phyloP scores from a whole-genome alignment of 2,113 vertebrate genomes.

The Colossoma macropomum region DNA sequence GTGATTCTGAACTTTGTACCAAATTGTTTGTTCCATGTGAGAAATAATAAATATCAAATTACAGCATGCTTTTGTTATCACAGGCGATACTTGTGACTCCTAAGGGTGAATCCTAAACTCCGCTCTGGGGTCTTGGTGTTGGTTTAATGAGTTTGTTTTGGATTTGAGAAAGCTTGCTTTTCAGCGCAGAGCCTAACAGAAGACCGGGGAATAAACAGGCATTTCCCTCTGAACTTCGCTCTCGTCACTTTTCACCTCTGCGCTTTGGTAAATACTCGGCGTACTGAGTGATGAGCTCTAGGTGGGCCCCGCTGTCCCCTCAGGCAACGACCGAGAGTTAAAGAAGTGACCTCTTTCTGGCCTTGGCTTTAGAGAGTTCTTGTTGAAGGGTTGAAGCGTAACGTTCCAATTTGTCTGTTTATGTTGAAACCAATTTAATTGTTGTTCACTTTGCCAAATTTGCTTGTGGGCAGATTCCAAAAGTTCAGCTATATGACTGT shows the following conservation, averaged over 20 bases:
- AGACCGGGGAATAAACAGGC: neutral
- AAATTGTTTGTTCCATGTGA: neutral
- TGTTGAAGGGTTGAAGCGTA: neutral
- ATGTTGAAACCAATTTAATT: neutral
- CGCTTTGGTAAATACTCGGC: neutral
- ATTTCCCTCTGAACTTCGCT: neutral
- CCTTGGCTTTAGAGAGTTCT: neutral
- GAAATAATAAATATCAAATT: neutral
- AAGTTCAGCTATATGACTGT: neutral
- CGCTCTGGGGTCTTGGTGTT: neutral
- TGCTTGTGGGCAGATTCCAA: neutral
- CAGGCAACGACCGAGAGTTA: neutral
- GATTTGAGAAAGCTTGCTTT: neutral
- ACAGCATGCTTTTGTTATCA: neutral
- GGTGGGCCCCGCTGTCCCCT: neutral
- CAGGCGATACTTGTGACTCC: neutral
- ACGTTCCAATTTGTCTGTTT: neutral
- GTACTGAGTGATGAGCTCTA: conserved; percentile 11
- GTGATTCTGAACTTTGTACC: neutral
- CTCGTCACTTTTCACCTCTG: conserved; percentile 26
- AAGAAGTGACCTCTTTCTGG: neutral
- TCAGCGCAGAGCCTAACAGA: neutral
- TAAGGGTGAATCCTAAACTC: neutral
- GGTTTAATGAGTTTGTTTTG: conserved; percentile 30
- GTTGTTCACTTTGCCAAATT: conserved; percentile 9